Percentiles rank a stretch among this genome's conserved stretches.
Conservation (phyloP, 1,140 invertebrate genomes). For the Phymorhynchus buccinoides region DNA sequence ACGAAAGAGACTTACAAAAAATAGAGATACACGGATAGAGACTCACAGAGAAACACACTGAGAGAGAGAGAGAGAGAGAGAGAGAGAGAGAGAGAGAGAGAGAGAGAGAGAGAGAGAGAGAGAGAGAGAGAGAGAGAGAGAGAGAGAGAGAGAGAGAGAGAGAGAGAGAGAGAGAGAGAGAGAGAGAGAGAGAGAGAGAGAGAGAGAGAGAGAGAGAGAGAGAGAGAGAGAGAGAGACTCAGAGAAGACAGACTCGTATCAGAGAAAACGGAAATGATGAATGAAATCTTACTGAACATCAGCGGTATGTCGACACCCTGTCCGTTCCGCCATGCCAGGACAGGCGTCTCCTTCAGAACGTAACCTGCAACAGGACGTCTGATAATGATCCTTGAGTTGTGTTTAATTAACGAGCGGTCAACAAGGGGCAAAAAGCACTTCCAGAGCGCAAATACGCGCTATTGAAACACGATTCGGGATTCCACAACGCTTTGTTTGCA, state of each 20-base stretch:
- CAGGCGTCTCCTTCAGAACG: slow-evolving; percentile 39
- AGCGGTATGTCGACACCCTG: slow-evolving; percentile 38
- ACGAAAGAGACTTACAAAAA: no score
- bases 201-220: neutral
- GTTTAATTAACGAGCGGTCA: no score
- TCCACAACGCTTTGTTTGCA: no score
- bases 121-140: neutral
- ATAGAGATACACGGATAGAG: neutral
- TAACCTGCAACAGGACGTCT: slow-evolving; percentile 32
- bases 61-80: slow-evolving; percentile 17
- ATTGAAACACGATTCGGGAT: no score
- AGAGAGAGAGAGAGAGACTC: neutral
- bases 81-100: neutral
- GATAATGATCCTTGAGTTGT: no score
- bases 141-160: neutral
- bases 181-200: slow-evolving; percentile 3
- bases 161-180: neutral
- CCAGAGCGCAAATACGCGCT: no score
- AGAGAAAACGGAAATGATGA: neutral
- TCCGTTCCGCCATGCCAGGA: slow-evolving; percentile 37
- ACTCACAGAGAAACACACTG: neutral
- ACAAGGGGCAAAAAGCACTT: no score
- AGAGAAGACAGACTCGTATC: neutral
- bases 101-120: neutral
- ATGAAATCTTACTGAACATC: slow-evolving; percentile 40